Evolutionary conservation across 2,113 vertebrate species (phyloP).

Genomic region (Acanthisitta chloris): DNA sequence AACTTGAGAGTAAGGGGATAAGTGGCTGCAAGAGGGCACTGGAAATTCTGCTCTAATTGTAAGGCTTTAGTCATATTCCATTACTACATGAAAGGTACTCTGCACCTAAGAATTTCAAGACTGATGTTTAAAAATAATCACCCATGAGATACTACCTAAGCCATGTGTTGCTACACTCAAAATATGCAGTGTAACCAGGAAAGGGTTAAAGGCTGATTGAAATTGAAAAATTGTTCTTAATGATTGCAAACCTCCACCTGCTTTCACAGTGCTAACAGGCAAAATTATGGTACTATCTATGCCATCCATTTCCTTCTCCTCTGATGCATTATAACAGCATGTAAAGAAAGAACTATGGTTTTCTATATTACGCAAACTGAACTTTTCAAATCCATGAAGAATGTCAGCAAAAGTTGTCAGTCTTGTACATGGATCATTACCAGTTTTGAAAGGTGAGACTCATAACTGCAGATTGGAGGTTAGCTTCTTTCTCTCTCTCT

Average conservation of each 20-base stretch:
- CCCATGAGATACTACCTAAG: neutral
- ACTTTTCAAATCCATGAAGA: constrained; percentile 30
- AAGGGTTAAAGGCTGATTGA: neutral
- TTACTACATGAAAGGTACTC: neutral
- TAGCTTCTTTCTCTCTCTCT: neutral
- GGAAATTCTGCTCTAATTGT: neutral
- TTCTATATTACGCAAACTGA: constrained; percentile 30
- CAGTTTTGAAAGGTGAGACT: constrained; percentile 14
- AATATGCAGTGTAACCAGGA: neutral
- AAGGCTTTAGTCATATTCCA: neutral
- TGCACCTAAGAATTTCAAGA: neutral
- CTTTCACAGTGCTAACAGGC: neutral
- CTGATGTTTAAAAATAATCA: neutral
- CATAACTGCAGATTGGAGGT: neutral
- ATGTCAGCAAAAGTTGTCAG: constrained; percentile 29
- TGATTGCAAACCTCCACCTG: constrained; percentile 14
- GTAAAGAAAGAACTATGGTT: constrained; percentile 29
- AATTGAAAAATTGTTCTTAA: constrained; percentile 5
- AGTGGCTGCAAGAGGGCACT: neutral
- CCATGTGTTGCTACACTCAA: neutral
- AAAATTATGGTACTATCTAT: constrained; percentile 5
- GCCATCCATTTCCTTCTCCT: constrained; percentile 8
- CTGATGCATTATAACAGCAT: neutral
- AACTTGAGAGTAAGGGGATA: neutral
- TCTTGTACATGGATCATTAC: neutral